Percentiles rank a stretch among this genome's conserved stretches.
Evolutionary conservation across 2,888 invertebrate genomes (phyloP).

Genomic region (Drosophila lutescens): DNA sequence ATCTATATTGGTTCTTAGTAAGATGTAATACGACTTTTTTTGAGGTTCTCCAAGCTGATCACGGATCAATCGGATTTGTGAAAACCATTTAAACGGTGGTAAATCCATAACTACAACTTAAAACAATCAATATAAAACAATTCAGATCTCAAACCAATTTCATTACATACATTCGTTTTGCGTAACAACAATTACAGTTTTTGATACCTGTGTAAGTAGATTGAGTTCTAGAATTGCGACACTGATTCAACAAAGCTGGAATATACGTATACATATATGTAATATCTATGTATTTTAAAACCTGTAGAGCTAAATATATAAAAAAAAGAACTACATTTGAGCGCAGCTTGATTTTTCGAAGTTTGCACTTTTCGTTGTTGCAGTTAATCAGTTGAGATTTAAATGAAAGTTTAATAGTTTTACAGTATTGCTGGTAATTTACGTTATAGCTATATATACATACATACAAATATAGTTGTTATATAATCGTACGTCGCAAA

Average conservation of each 20-base stretch:
- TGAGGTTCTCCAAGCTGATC: conserved; percentile 22
- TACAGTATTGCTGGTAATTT: conserved; percentile 41
- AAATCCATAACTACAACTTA: conserved; percentile 17
- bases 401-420: conserved; percentile 38
- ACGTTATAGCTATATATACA: conserved; percentile 21
- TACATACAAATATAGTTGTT: conserved; percentile 37
- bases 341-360: conserved; percentile 42
- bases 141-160: conserved; percentile 29
- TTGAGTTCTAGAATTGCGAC: conserved; percentile 45
- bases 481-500: conserved; percentile 26
- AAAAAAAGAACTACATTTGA: conserved; percentile 15
- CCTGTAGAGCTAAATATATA: conserved; percentile 36
- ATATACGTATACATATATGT: conserved; percentile 35
- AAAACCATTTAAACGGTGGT: conserved; percentile 26
- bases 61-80: conserved; percentile 15
- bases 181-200: conserved; percentile 27
- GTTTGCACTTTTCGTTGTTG: conserved; percentile 61
- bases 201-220: conserved; percentile 49
- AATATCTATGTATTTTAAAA: conserved; percentile 42
- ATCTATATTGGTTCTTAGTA: conserved; percentile 22
- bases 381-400: conserved; percentile 41
- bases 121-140: conserved; percentile 1
- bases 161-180: conserved; percentile 40
- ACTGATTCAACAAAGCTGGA: conserved; percentile 26
- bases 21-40: conserved; percentile 4